Base-by-base conservation (phyloP, 1,140 invertebrate species). In the Drosophila burlai region DNA sequence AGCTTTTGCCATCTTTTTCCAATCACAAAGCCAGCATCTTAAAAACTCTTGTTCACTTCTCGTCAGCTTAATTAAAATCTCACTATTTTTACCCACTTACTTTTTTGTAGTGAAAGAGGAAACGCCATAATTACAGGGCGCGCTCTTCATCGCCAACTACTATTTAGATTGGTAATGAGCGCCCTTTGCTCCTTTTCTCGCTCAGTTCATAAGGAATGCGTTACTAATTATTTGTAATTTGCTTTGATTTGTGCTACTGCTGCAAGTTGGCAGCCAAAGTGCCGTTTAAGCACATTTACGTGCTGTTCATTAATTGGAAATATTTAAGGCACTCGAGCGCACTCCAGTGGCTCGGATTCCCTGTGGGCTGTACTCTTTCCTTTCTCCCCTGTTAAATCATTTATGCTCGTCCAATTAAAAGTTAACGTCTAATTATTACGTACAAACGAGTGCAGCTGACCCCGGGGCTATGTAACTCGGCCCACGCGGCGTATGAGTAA, bases 191-290 rank as follows among this genome's bases (percentile, higher is more conserved):
- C 40, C 45, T 26, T 11, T 29, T 13, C 21, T 34, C 11, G 31
- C 21, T 40, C 11, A 24, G 61, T 60, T 50, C 60, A 62, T 66
- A 42, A 42, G 61, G 65, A 75, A 67, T 78, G 77, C 68, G 68
- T 81, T 84, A 72, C 81, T 79, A 89, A 89, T 89, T 90, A 90
- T 79, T 81, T 89, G 74, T 71, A 89, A 90, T 89, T 84, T 72
- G 38, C 85, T 81, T 90, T 84, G 85, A 89, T 87, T 87, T 78
- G 63, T 52, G 57, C 38, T 31, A 31, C 46, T 34, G 16, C 69
- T 45, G 43, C 71, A 45, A 54, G 43, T 45, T 29, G 46, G 57
- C 26, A 71, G 52, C 49, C 43, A 81, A 77, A 89, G 64, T 80
- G 73, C 81, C 29, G 73, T 46, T 72, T 75, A 78, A 89, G 83